Conservation (phyloP, 2,113 vertebrate genomes). For the Catharus bicknelli region DNA sequence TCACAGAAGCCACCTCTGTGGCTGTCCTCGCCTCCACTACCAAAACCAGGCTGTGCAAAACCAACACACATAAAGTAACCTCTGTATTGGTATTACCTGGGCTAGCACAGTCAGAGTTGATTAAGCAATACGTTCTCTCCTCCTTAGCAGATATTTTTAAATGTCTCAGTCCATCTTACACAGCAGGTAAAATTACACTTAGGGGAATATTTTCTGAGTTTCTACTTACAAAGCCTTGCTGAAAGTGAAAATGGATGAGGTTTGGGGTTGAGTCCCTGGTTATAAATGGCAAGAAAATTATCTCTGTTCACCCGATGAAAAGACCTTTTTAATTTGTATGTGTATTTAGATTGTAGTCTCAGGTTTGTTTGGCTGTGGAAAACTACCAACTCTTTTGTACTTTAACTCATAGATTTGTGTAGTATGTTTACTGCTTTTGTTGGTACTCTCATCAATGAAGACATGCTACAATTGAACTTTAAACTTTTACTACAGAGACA, state of each 20-base stretch:
- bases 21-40: neutral
- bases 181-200: neutral
- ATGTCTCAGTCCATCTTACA: neutral
- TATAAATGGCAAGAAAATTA: neutral
- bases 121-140: accelerated
- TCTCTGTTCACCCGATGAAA: neutral
- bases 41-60: neutral
- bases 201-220: neutral
- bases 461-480: accelerated
- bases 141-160: neutral
- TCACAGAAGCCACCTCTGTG: neutral
- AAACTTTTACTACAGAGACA: neutral
- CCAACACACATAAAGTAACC: neutral
- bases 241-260: neutral
- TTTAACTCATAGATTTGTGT: neutral
- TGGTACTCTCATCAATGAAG: neutral
- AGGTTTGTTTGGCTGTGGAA: neutral
- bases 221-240: neutral
- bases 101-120: neutral
- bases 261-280: accelerated
- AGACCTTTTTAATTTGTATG: neutral
- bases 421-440: neutral
- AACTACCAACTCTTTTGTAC: neutral
- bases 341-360: neutral
- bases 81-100: neutral